Evolutionary conservation across 2,888 invertebrate species (phyloP), one percentile per base, ranked within the genome.

Genomic region (Mycalesis mineus): DNA sequence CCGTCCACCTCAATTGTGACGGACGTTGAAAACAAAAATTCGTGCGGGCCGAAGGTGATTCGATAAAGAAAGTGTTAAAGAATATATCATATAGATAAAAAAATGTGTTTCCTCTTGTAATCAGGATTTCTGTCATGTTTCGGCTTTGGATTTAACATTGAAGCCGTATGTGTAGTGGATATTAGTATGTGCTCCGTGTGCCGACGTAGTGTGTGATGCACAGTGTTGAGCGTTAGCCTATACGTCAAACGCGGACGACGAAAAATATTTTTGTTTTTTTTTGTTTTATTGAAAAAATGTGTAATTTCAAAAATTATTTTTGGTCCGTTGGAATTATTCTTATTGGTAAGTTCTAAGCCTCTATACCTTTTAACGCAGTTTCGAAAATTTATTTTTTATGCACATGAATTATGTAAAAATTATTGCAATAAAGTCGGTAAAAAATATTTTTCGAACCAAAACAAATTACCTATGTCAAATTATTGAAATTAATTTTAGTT

Each of bases 281-380:
- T 15, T 14, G 13, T 29, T 45, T 31, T 29, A 39, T 39, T 39
- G 36, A 45, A 11, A 60, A 37, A 50, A 60, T 60, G 60, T 45
- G 41, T 22, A 42, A 29, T 39, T 14, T n/a, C 13, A 52, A 29
- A 13, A 52, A 63, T 65, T 57, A 58, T 37, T 44, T 42, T 51
- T 58, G 39, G 31, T n/a, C 17, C 8, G 39, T 50, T 33, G 8
- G 45, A 13, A 37, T 57, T n/a, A 11, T 57, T 48, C 48, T 57
- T 48, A 31, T 57, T 9, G 57, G 57, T 58, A 14, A 58, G 58
- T 58, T 17, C 11, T 2, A 33, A 9, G 11, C 33, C 2, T 5
- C 4, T 4, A 36, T 4, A 36, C 33, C 2, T 33, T 33, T 9
- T 36, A 7, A 36, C 5, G 22, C 22, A 5, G 22, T 5, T 2